phyloP scores from a whole-genome alignment of 2,113 vertebrate species.

The Dryoscopus gambensis region DNA sequence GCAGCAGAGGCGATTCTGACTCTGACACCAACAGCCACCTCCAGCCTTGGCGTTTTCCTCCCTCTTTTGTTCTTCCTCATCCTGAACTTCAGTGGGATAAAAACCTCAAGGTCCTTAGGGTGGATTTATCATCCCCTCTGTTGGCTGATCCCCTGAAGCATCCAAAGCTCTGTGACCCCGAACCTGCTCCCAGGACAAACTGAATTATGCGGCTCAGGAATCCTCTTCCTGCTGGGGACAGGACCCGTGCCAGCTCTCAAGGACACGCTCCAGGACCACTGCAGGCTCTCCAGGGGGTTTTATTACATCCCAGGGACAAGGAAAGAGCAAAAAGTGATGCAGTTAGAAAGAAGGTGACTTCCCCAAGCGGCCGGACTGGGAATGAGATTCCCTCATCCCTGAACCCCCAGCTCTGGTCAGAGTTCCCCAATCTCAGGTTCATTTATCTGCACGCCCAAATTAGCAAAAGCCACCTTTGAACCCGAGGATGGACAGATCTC shows the following conservation, averaged over 20 bases:
- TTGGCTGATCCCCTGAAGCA: not conserved
- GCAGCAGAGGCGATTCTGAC: not conserved
- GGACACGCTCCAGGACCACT: not conserved
- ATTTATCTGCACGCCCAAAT: not conserved
- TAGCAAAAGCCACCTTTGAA: not conserved
- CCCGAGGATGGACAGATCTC: not conserved
- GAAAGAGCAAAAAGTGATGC: not conserved
- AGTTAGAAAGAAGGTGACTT: not conserved
- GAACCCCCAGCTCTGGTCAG: not conserved
- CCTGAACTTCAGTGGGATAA: not conserved
- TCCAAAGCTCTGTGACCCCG: not conserved
- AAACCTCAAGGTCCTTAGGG: not conserved
- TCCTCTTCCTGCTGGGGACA: rapidly evolving
- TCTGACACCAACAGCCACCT: not conserved
- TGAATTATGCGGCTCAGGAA: not conserved
- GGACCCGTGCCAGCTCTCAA: not conserved
- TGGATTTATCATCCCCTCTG: not conserved
- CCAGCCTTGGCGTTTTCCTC: not conserved
- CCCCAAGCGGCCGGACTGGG: not conserved
- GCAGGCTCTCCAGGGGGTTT: not conserved
- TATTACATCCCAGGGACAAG: not conserved
- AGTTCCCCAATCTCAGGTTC: not conserved
- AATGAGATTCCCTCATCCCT: not conserved
- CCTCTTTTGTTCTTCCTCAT: not conserved
- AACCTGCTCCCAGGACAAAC: not conserved